Percentiles rank a stretch among this genome's conserved stretches.
Conservation (phyloP, 1,140 invertebrate species). For the Phymorhynchus buccinoides region DNA sequence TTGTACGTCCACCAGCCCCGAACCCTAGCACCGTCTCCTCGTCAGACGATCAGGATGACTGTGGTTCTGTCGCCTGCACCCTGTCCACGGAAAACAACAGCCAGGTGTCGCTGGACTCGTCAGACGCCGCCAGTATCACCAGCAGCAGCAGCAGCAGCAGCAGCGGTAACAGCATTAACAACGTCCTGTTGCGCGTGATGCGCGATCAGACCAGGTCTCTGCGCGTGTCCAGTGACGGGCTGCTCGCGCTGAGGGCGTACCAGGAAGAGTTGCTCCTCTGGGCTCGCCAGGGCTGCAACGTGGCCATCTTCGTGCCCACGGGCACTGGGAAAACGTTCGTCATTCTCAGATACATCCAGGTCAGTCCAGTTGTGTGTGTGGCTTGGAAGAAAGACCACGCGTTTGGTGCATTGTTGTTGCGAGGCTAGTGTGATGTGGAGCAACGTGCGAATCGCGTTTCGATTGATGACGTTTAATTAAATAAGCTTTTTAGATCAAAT, state of each 20-base stretch:
- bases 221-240: background rate
- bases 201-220: background rate
- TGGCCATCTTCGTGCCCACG: slow-evolving; percentile 13
- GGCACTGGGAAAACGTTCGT: slow-evolving; percentile 31
- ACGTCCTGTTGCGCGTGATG: background rate
- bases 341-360: slow-evolving; percentile 29
- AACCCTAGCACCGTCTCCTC: too few species aligned
- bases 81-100: background rate
- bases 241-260: background rate
- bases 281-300: background rate
- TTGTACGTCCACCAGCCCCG: background rate
- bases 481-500: too few species aligned
- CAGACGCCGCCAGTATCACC: background rate
- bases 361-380: background rate
- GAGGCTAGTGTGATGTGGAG: too few species aligned
- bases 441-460: too few species aligned
- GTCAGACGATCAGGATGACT: background rate
- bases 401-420: too few species aligned
- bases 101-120: background rate
- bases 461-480: too few species aligned
- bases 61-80: background rate
- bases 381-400: too few species aligned
- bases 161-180: background rate
- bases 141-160: background rate
- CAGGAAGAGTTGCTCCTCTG: slow-evolving; percentile 25